Conservation (phyloP, 2,888 invertebrate species). For the Drosophila limbata region DNA sequence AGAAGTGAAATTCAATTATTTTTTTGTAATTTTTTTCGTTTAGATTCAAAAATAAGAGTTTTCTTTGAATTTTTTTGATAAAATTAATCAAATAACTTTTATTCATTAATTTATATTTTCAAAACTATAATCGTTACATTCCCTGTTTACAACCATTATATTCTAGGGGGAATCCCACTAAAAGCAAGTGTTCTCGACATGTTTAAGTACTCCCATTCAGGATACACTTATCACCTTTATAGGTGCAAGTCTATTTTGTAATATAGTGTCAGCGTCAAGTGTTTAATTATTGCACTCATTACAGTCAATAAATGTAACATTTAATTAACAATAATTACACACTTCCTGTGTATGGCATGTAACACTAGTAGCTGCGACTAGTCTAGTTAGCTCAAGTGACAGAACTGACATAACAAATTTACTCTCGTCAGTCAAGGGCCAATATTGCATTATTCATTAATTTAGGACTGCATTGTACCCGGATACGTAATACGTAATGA, state of each 20-base stretch:
- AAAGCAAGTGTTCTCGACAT: background rate
- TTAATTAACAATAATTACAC: constrained; percentile 52
- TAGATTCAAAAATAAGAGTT: no score
- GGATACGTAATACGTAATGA: constrained; percentile 9
- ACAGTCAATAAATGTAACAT: constrained; percentile 40
- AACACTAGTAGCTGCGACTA: background rate
- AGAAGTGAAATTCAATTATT: no score
- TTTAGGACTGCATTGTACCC: constrained; percentile 25
- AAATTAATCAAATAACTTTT: no score
- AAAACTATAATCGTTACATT: no score
- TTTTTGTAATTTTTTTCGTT: no score
- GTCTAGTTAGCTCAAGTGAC: constrained; percentile 15
- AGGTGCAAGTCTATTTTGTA: background rate
- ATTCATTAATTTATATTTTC: no score
- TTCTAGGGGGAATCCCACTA: background rate
- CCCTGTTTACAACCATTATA: no score
- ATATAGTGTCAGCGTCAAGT: constrained; percentile 18
- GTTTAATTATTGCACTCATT: constrained; percentile 37
- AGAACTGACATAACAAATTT: constrained; percentile 38
- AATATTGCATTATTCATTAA: constrained; percentile 58
- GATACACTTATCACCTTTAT: constrained; percentile 18
- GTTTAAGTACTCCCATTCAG: constrained; percentile 8
- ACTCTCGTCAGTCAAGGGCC: constrained; percentile 15
- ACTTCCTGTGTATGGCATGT: constrained; percentile 52
- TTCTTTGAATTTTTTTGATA: no score